phyloP scores from a whole-genome alignment of 2,113 vertebrate genomes.

The Perca flavescens region DNA sequence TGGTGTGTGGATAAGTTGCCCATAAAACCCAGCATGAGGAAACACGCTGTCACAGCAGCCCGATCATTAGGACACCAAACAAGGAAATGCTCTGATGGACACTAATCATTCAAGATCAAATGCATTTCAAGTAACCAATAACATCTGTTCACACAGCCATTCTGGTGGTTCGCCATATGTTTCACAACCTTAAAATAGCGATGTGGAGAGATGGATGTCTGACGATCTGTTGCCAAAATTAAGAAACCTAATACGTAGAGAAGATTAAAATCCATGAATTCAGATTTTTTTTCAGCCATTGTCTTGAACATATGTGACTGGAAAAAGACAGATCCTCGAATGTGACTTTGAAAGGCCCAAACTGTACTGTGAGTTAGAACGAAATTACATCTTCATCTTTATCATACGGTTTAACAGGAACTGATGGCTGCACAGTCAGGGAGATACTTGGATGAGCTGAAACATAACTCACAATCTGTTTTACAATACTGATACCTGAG shows the following conservation, averaged over 20 bases:
- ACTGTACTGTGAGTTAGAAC: background rate
- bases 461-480: conserved; percentile 39
- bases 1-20: conserved; percentile 58
- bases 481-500: conserved; percentile 37
- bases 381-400: conserved; percentile 7
- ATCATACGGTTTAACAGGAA: conserved; percentile 47
- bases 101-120: conserved; percentile 76
- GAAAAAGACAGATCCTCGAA: conserved; percentile 26
- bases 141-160: conserved; percentile 74
- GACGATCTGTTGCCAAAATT: conserved; percentile 35
- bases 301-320: background rate
- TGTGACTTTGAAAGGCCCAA: conserved; percentile 52
- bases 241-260: conserved; percentile 13
- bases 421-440: background rate
- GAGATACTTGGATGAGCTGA: conserved; percentile 9
- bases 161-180: conserved; percentile 66
- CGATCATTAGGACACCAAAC: conserved; percentile 66
- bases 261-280: conserved; percentile 38
- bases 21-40: conserved; percentile 62
- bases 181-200: conserved; percentile 37
- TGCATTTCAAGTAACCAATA: conserved; percentile 70
- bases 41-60: conserved; percentile 63
- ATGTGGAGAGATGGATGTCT: conserved; percentile 39
- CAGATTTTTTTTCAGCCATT: conserved; percentile 13
- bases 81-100: conserved; percentile 72